phyloP scores from a whole-genome alignment of 2,113 vertebrate genomes.

The Onychostruthus taczanowskii region DNA sequence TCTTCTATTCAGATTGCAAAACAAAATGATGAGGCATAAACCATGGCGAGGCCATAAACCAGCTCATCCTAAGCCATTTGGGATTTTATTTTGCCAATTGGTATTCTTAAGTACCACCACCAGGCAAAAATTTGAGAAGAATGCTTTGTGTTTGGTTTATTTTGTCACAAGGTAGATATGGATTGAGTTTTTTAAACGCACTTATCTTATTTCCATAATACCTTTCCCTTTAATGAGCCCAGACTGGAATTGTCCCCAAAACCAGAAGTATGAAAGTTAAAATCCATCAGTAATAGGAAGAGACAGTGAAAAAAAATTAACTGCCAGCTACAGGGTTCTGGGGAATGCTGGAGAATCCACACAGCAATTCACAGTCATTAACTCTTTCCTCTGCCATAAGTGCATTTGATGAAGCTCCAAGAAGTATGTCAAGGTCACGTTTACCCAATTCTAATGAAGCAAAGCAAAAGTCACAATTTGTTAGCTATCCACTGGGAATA shows the following conservation, averaged over 20 bases:
- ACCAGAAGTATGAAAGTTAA: not conserved
- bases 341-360: not conserved
- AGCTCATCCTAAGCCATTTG: not conserved
- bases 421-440: constrained; percentile 64
- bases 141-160: not conserved
- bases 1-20: not conserved
- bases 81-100: not conserved
- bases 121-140: not conserved
- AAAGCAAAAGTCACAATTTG: constrained; percentile 64
- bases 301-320: not conserved
- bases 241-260: not conserved
- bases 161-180: not conserved
- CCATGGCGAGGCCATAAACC: not conserved
- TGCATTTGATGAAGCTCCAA: constrained; percentile 6
- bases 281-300: not conserved
- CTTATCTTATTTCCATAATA: not conserved
- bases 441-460: constrained; percentile 55
- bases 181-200: not conserved
- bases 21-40: not conserved
- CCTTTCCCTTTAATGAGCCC: not conserved
- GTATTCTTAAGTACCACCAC: not conserved
- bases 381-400: not conserved
- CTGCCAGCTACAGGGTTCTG: not conserved
- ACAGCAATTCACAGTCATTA: not conserved
- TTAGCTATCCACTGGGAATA: constrained; percentile 52